Evolutionary conservation across 2,888 invertebrate genomes (phyloP), one percentile per base, ranked within the genome.

Genomic region (Dasysyrphus tricinctus): DNA sequence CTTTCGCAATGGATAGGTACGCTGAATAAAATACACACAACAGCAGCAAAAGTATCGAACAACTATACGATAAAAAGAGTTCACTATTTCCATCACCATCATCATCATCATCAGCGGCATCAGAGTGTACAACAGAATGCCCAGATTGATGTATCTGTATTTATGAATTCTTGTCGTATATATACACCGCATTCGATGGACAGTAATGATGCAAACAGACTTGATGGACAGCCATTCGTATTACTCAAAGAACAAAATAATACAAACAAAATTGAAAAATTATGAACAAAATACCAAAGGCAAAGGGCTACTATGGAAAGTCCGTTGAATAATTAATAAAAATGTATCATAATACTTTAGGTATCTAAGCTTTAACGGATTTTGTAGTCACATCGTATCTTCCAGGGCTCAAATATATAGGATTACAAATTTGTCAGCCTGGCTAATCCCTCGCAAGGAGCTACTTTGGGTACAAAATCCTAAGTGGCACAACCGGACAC

Each of bases 121-220:
- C 34, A 34, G 4, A 63, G 63, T 5, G 9, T 63, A 29, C 34
- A 11, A 11, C 39, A 54, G 65, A 49, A 61, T 67, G 51, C 75
- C 54, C 34, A 63, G 81, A 77, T 81, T 85, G 85, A 85, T 77
- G 77, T 63, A 69, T 85, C 85, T 61, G 14, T 81, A 77, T 81
- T 81, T 85, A 77, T 81, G 77, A 81, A 44, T 80, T 80, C 76
- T 24, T 61, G 59, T 80, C 80, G 72, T 73, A 73, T 73, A 73
- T 59, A 12, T 14, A 19, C 39, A 59, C 57, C 59, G 47, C 24
- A 65, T 32, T 67, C 49, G 78, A 86, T 76, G 57, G 76, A 76
- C 81, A 54, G 74, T 78, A 79, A 73, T 61, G 69, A 67, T 73
- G 37, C 19, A 72, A 77, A 59, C 29, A 54, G n/a, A 57, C 63